Evolutionary conservation across 2,113 vertebrate species (phyloP).

Genomic region (Mobula birostris): DNA sequence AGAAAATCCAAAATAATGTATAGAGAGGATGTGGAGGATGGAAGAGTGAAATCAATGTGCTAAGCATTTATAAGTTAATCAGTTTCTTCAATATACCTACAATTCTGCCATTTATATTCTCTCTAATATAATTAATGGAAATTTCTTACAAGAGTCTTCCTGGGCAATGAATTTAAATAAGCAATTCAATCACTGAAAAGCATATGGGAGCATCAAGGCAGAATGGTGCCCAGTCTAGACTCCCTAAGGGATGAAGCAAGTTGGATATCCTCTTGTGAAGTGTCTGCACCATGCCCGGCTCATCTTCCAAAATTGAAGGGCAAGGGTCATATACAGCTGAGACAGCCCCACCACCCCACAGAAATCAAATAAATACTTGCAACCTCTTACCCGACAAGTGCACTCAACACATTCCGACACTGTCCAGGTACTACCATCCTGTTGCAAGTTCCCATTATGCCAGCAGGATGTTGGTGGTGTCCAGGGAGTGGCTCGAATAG

Average conservation of each 20-base stretch:
- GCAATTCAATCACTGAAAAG: background rate
- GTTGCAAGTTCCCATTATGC: conserved; percentile 45
- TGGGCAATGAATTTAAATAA: background rate
- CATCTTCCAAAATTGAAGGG: background rate
- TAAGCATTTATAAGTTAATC: background rate
- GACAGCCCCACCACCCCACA: background rate
- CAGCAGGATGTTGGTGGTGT: conserved; percentile 45
- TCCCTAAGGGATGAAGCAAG: too few species aligned
- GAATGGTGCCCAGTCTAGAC: background rate
- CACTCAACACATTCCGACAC: conserved; percentile 53
- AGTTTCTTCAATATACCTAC: background rate
- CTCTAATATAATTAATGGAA: background rate
- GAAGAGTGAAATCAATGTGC: too few species aligned
- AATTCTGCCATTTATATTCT: background rate
- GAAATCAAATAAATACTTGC: background rate
- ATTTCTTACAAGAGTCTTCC: background rate
- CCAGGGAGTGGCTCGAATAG: conserved; percentile 6
- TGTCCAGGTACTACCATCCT: conserved; percentile 48
- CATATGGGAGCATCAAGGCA: background rate
- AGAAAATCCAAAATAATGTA: too few species aligned
- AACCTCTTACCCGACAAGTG: conserved; percentile 51
- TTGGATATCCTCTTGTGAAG: too few species aligned
- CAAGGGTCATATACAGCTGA: background rate
- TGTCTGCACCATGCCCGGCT: too few species aligned
- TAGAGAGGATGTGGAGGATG: too few species aligned